Conservation (phyloP, 1,140 invertebrate genomes). For the Dendroctonus valens region DNA sequence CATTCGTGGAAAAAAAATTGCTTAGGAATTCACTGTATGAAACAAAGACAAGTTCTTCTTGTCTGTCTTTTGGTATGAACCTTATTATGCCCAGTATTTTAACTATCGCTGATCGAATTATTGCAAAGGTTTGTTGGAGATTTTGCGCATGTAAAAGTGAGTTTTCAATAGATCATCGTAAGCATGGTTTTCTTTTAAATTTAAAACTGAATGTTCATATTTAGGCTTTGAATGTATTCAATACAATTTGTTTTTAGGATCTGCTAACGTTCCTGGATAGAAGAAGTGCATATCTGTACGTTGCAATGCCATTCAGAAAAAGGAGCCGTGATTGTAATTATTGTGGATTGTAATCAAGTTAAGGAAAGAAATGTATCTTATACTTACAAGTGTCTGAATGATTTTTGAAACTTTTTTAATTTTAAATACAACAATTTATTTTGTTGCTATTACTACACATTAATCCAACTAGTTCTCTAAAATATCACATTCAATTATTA, state of each 20-base stretch:
- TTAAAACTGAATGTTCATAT: no score
- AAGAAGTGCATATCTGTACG: slow-evolving; percentile 52
- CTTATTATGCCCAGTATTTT: no score
- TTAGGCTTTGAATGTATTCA: background rate
- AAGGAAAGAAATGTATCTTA: no score
- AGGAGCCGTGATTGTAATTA: slow-evolving; percentile 8
- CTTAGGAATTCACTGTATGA: no score
- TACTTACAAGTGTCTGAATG: background rate
- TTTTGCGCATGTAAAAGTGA: no score
- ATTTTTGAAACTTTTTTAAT: slow-evolving; percentile 5
- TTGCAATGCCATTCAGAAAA: background rate
- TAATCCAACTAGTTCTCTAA: slow-evolving; percentile 26
- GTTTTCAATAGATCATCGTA: no score
- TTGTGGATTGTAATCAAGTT: slow-evolving; percentile 3
- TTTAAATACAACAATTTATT: slow-evolving; percentile 13
- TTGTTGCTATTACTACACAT: background rate
- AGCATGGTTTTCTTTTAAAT: no score
- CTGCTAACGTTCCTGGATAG: slow-evolving; percentile 57
- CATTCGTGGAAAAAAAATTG: no score
- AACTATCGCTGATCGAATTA: no score
- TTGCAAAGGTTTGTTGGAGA: no score
- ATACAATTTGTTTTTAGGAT: slow-evolving; percentile 51
- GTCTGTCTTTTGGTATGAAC: no score
- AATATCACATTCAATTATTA: slow-evolving; percentile 23
- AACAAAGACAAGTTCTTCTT: no score